Percentiles rank a stretch among this genome's conserved stretches.
These are phyloP conservation scores for Hydropotes inermis DNA, from an alignment of 2,113 vertebrate genomes.

Conservation along the genomic window DNA sequence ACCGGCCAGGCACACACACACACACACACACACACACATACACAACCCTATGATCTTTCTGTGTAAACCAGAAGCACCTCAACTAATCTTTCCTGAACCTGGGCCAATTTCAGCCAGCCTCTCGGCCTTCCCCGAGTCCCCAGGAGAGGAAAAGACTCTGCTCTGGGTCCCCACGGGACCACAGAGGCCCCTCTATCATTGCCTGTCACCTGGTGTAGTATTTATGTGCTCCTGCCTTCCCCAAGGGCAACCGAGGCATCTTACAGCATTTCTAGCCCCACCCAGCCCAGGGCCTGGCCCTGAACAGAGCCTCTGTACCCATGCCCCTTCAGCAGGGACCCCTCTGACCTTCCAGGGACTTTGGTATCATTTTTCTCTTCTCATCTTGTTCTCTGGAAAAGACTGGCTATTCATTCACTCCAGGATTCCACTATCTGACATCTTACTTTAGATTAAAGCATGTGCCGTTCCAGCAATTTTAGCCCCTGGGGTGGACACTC, in stretches of 20 bases:
- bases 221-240: background rate
- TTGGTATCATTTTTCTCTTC: background rate
- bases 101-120: background rate
- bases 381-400: background rate
- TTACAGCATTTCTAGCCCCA: background rate
- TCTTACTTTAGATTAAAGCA: background rate
- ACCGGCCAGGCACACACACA: background rate
- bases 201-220: no score
- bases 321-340: rapidly evolving
- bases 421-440: background rate
- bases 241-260: no score
- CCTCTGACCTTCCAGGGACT: background rate
- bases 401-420: no score
- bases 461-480: background rate
- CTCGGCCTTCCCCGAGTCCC: background rate
- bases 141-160: background rate
- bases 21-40: background rate
- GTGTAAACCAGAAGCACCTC: rapidly evolving
- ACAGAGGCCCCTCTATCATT: rapidly evolving
- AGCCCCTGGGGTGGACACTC: background rate
- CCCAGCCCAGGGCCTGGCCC: background rate
- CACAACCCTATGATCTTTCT: rapidly evolving
- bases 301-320: background rate
- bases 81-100: background rate
- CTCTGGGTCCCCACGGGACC: background rate